These are phyloP conservation scores for Cephalopachus bancanus DNA, from an alignment of 2,797 vertebrate species.

Conservation along the genomic window DNA sequence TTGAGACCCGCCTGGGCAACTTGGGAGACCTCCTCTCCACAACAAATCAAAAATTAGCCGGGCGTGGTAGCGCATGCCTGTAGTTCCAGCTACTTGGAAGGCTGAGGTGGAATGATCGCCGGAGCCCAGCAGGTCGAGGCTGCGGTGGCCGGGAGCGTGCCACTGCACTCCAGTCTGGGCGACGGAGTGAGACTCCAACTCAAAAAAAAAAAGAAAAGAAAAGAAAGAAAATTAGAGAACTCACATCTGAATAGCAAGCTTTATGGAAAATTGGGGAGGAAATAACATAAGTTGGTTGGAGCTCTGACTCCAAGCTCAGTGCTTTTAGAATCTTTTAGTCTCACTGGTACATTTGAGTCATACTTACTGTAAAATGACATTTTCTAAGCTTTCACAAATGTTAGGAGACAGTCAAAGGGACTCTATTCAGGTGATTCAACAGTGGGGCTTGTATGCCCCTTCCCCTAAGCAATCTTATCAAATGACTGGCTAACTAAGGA, in stretches of 20 bases:
- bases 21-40: too few species aligned
- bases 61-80: too few species aligned
- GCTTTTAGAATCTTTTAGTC: background rate
- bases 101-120: too few species aligned
- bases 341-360: background rate
- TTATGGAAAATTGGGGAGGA: background rate
- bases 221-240: background rate
- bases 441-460: background rate
- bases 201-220: background rate
- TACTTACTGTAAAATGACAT: background rate
- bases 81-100: too few species aligned
- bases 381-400: slow-evolving; percentile 44
- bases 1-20: too few species aligned
- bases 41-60: too few species aligned
- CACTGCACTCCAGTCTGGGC: too few species aligned
- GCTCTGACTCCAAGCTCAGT: background rate
- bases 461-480: background rate
- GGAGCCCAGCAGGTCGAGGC: too few species aligned
- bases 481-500: slow-evolving; percentile 12
- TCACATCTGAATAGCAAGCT: background rate
- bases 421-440: background rate
- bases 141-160: too few species aligned
- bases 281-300: background rate
- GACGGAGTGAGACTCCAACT: too few species aligned
- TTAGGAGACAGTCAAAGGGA: background rate